phyloP scores from a whole-genome alignment of 2,113 vertebrate species.

The Stomatorhinus ivindoensis region DNA sequence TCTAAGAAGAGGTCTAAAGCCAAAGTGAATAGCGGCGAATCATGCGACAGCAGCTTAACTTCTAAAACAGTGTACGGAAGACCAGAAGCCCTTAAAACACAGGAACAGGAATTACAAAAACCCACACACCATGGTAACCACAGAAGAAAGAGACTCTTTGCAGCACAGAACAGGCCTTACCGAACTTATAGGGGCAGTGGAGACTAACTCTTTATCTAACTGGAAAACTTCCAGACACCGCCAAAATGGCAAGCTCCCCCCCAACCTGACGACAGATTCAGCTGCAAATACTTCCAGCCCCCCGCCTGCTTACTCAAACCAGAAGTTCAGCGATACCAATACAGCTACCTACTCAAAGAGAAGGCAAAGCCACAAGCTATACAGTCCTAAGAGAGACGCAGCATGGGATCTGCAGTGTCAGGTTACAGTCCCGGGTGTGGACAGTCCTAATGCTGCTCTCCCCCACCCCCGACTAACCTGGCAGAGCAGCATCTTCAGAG shows the following conservation, averaged over 20 bases:
- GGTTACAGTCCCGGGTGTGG: not conserved
- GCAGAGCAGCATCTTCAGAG: slow-evolving; percentile 42
- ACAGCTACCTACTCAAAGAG: not conserved
- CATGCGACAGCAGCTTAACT: not conserved
- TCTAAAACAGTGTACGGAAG: not conserved
- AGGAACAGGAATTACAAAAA: not conserved
- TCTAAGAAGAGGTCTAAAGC: not conserved
- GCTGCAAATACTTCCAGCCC: not conserved
- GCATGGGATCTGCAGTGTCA: not conserved
- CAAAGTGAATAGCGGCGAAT: not conserved
- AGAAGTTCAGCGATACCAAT: not conserved
- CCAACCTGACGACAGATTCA: not conserved
- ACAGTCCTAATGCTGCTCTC: not conserved
- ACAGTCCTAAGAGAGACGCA: not conserved
- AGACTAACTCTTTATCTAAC: no score
- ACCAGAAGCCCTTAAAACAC: not conserved
- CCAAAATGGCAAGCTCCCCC: not conserved
- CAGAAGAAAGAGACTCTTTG: not conserved
- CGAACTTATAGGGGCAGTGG: not conserved
- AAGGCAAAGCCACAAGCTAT: not conserved
- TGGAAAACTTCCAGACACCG: not conserved
- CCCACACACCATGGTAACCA: not conserved
- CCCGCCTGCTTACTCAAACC: not conserved
- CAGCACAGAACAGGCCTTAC: not conserved
- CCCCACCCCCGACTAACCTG: slow-evolving; percentile 32